Evolutionary conservation across 1,140 invertebrate species (phyloP).

Genomic region (Teleogryllus occipitalis): DNA sequence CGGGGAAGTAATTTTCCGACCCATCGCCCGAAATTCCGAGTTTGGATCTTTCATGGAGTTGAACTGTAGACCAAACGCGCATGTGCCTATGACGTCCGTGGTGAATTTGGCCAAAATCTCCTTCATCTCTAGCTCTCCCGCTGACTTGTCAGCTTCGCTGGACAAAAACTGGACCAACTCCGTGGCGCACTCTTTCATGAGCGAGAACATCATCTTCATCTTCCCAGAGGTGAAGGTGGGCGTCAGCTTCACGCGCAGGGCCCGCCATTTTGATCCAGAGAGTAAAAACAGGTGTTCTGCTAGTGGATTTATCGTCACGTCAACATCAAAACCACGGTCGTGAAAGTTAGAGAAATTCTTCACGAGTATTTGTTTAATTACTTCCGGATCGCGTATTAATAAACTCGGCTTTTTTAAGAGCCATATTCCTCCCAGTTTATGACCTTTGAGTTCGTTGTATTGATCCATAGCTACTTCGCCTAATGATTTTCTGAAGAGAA

Average conservation of each 20-base stretch:
- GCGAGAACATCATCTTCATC: constrained; percentile 30
- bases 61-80: constrained; percentile 49
- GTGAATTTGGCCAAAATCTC: constrained; percentile 40
- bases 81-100: constrained; percentile 46
- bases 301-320: constrained; percentile 12
- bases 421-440: constrained; percentile 39
- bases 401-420: constrained; percentile 33
- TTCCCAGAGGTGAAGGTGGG: constrained; percentile 34
- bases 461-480: constrained; percentile 19
- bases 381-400: constrained; percentile 36
- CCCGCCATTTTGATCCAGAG: constrained; percentile 37
- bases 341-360: constrained; percentile 34
- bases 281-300: constrained; percentile 19
- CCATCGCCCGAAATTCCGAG: constrained; percentile 40
- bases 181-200: constrained; percentile 34
- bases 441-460: constrained; percentile 31
- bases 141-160: constrained; percentile 30
- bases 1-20: constrained; percentile 31
- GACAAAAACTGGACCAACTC: constrained; percentile 37
- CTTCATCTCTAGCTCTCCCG: constrained; percentile 38
- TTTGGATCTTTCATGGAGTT: constrained; percentile 43
- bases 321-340: constrained; percentile 21
- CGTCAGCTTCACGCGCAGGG: constrained; percentile 38
- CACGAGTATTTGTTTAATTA: constrained; percentile 29
- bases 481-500: constrained; percentile 3